Evolutionary conservation across 1,140 invertebrate genomes (phyloP), one percentile per base, ranked within the genome.

Genomic region (Nautilus pompilius): DNA sequence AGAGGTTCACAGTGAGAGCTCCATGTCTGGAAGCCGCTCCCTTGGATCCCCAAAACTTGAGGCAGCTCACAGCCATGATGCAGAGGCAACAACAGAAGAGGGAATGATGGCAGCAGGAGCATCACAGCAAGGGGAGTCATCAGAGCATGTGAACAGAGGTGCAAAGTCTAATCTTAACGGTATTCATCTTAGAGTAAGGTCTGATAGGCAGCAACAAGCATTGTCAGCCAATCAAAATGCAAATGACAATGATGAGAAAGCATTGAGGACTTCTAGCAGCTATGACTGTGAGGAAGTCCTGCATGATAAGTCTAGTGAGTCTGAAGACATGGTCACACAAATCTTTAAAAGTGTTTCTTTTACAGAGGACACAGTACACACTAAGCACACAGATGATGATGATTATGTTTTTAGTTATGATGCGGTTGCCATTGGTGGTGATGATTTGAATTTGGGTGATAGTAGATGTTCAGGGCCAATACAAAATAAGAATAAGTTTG

Each of bases 211-310:
- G 49, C 36, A 53, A 32, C 63, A 70, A 65, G 68, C 62, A 49
- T 51, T 62, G 70, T 74, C 76, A 74, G 74, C 76, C 74, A 77
- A 81, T 78, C 76, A 80, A 76, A 78, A 77, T 77, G 73, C 78
- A 74, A 74, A 75, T 78, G 80, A 81, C 73, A 79, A 73, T 76
- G 80, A 79, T 65, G 62, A 61, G 30, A 46, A 59, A 20, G 20
- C 10, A 32, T 59, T 60, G 57, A 60, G 10, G 24, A 20, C 49
- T 4, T 28, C 49, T 53, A 5, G 5, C 29, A 28, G 22, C 26
- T 28, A 26, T 53, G 29, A 32, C 28, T 17, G 33, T 28, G 34
- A 62, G 33, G 28, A 56, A 30, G 33, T 20, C 2, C 45, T 6
- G 20, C 26, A n/a, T n/a, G n/a, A 53, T 28, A 53, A 24, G 5